Evolutionary conservation across 2,113 vertebrate species (phyloP).

Genomic region (Oceanites oceanicus): DNA sequence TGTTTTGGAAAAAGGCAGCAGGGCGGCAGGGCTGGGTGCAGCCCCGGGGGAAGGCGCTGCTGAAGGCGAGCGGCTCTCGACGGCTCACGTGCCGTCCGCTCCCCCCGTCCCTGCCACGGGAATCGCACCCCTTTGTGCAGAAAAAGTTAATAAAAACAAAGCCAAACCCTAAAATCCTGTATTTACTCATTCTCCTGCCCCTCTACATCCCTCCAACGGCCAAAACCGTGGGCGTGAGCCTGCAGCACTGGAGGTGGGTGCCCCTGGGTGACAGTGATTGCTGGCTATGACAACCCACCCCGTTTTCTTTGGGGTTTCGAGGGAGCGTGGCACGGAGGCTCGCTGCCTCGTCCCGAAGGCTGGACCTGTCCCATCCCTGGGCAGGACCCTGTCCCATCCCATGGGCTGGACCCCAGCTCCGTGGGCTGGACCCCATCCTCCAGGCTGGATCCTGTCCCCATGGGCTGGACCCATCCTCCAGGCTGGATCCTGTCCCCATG

Average conservation of each 20-base stretch:
- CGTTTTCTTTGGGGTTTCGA: background rate
- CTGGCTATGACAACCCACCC: background rate
- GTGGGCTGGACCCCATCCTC: background rate
- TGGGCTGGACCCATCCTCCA: background rate
- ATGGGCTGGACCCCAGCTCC: background rate
- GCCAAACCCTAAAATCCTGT: rapidly evolving
- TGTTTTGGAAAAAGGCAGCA: conserved; percentile 52
- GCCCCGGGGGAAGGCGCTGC: background rate
- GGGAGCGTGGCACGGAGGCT: rapidly evolving
- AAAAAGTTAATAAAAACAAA: rapidly evolving
- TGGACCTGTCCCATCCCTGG: background rate
- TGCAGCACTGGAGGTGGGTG: background rate
- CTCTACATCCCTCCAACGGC: background rate
- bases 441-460: background rate
- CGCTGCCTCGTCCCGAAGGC: background rate
- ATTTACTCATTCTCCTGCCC: background rate
- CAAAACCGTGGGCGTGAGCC: background rate
- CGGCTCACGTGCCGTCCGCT: background rate
- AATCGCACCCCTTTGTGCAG: background rate
- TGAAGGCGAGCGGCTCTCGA: background rate
- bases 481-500: background rate
- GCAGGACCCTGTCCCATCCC: background rate
- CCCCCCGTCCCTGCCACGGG: background rate
- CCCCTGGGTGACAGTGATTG: background rate
- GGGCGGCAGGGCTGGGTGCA: background rate